phyloP scores from a whole-genome alignment of 2,888 invertebrate genomes.

The Tethea ocularis region DNA sequence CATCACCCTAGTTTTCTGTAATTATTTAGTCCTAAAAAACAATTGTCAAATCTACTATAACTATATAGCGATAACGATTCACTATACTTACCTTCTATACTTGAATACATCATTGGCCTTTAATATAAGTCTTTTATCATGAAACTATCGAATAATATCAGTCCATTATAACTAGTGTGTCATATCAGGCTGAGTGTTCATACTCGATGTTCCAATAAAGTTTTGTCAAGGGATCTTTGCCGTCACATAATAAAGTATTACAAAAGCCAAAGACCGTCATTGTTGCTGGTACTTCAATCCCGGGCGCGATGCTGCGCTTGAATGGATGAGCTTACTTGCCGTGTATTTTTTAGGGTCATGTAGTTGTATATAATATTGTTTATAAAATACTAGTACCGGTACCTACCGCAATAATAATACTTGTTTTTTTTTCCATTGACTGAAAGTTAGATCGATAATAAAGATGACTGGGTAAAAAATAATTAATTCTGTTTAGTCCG shows the following conservation, averaged over 20 bases:
- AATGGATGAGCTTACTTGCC: slow-evolving; percentile 48
- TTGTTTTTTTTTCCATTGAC: no score
- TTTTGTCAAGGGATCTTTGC: slow-evolving; percentile 82
- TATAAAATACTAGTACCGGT: no score
- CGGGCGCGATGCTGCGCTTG: slow-evolving; percentile 59
- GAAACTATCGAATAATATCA: slow-evolving; percentile 58
- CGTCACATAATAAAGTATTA: slow-evolving; percentile 83
- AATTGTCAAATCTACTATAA: no score
- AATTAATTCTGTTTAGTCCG: no score
- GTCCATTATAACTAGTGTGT: slow-evolving; percentile 70
- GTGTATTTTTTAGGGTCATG: slow-evolving; percentile 1
- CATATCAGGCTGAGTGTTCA: slow-evolving; percentile 73
- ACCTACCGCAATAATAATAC: no score
- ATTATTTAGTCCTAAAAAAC: no score
- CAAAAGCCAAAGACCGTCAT: slow-evolving; percentile 84
- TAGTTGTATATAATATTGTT: no score
- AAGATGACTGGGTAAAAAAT: no score
- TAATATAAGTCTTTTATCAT: slow-evolving; percentile 37
- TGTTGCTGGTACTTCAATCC: slow-evolving; percentile 83
- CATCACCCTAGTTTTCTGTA: no score
- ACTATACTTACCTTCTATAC: no score
- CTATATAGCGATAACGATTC: no score
- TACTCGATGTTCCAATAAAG: slow-evolving; percentile 82
- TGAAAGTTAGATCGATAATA: no score
- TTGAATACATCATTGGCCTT: slow-evolving; percentile 32